phyloP scores from a whole-genome alignment of 2,113 vertebrate species.

The Lota lota region DNA sequence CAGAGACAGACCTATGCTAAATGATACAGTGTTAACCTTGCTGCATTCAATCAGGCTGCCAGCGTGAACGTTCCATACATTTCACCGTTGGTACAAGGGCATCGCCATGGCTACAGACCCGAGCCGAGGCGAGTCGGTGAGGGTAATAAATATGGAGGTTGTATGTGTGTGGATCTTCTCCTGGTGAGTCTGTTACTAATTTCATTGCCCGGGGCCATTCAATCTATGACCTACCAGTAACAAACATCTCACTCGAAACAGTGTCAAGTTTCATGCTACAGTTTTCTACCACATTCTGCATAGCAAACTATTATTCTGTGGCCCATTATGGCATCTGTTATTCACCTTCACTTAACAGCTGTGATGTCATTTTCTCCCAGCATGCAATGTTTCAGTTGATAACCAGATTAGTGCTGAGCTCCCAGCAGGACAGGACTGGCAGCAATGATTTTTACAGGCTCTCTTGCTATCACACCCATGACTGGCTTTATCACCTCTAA shows the following conservation, averaged over 20 bases:
- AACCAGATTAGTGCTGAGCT: slow-evolving; percentile 56
- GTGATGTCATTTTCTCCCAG: slow-evolving; percentile 35
- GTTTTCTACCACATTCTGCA: neutral
- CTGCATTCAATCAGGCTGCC: slow-evolving; percentile 30
- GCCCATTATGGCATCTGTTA: slow-evolving; percentile 38
- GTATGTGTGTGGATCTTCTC: neutral
- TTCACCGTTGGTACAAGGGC: neutral
- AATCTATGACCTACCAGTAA: neutral
- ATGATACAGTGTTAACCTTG: slow-evolving; percentile 43
- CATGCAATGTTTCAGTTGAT: slow-evolving; percentile 42
- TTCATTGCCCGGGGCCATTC: neutral
- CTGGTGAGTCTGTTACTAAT: neutral
- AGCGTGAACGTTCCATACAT: slow-evolving; percentile 21
- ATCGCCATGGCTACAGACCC: slow-evolving; percentile 9
- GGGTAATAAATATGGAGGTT: neutral
- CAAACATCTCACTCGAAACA: neutral
- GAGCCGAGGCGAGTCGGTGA: neutral
- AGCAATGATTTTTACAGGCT: slow-evolving; percentile 34
- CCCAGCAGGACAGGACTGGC: slow-evolving; percentile 42
- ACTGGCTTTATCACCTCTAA: slow-evolving; percentile 61
- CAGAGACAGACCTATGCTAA: slow-evolving; percentile 27
- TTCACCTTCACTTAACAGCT: slow-evolving; percentile 27
- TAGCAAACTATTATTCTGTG: slow-evolving; percentile 15
- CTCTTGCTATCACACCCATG: slow-evolving; percentile 38
- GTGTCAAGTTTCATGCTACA: neutral